Conservation (phyloP, 2,797 vertebrate genomes). For the Leptodactylus fallax region DNA sequence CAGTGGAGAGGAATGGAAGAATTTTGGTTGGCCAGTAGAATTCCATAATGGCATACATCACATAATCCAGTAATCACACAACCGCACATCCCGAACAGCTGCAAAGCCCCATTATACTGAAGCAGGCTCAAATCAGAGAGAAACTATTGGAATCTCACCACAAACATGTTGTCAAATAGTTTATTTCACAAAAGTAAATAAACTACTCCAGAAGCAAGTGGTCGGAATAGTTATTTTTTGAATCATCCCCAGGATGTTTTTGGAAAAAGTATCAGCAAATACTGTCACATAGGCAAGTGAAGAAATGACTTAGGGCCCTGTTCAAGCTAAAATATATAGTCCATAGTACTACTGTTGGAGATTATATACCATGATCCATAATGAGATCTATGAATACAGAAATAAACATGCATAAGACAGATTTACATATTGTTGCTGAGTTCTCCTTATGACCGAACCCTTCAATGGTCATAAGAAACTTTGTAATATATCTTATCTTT, state of each 20-base stretch:
- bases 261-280: constrained; percentile 43
- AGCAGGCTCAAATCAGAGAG: constrained; percentile 54
- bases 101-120: constrained; percentile 42
- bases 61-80: constrained; percentile 56
- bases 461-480: no score
- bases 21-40: constrained; percentile 52
- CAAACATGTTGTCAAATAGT: constrained; percentile 65
- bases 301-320: neutral
- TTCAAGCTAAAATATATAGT: neutral
- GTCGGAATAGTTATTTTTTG: constrained; percentile 57
- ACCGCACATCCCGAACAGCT: constrained; percentile 56
- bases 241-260: constrained; percentile 45
- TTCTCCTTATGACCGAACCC: no score
- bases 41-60: constrained; percentile 57
- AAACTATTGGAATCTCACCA: constrained; percentile 61
- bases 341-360: neutral
- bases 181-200: constrained; percentile 63
- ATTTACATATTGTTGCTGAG: no score
- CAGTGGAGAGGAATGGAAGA: constrained; percentile 51
- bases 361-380: neutral
- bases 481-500: no score
- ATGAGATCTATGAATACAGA: neutral
- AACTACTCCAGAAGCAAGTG: constrained; percentile 64
- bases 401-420: no score
- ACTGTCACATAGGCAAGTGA: constrained; percentile 12